Conservation (phyloP, 2,888 invertebrate genomes). For the Camptogramma bilineatum region DNA sequence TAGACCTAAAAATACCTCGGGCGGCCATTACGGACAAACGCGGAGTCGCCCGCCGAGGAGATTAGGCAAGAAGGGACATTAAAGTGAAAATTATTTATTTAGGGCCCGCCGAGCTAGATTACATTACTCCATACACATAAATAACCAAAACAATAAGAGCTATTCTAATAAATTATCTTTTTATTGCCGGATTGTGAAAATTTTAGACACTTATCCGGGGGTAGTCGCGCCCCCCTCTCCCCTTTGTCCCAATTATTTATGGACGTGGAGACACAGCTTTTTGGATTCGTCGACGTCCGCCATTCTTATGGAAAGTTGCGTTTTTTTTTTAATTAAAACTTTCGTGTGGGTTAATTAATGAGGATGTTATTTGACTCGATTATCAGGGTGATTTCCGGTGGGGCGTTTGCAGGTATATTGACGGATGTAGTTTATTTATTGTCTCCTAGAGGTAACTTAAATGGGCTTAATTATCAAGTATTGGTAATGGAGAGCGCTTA, state of each 20-base stretch:
- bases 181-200: constrained; percentile 86
- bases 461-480: not conserved
- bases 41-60: constrained; percentile 78
- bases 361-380: constrained; percentile 56
- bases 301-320: constrained; percentile 76
- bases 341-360: constrained; percentile 82
- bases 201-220: constrained; percentile 84
- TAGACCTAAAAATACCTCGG: constrained; percentile 85
- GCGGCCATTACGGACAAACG: constrained; percentile 81
- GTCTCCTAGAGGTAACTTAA: not conserved
- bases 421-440: constrained; percentile 15
- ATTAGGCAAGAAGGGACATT: constrained; percentile 85
- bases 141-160: constrained; percentile 86
- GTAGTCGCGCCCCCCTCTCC: constrained; percentile 33
- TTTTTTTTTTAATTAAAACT: constrained; percentile 84
- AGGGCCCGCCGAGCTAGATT: constrained; percentile 83
- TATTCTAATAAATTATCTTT: constrained; percentile 86
- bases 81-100: constrained; percentile 85
- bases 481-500: not conserved
- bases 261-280: constrained; percentile 79
- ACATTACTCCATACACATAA: constrained; percentile 86
- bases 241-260: constrained; percentile 85
- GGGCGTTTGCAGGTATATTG: constrained; percentile 37
- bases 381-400: constrained; percentile 52
- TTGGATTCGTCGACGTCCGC: constrained; percentile 72